phyloP scores from a whole-genome alignment of 2,113 vertebrate genomes.

The Pionites leucogaster region DNA sequence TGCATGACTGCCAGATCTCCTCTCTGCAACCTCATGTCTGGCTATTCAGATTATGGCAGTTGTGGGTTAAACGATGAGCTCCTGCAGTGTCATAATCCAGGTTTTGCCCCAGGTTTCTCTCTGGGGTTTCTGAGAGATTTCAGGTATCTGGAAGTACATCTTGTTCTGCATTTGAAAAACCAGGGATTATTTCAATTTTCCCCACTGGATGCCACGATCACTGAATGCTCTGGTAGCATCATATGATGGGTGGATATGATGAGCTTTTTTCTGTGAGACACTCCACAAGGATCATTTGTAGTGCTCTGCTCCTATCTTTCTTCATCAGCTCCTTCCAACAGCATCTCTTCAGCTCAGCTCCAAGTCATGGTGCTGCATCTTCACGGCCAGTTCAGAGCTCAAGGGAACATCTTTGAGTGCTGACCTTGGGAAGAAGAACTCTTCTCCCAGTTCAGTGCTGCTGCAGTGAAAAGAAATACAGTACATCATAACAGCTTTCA shows the following conservation, averaged over 20 bases:
- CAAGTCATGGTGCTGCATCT: rapidly evolving
- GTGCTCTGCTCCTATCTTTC: not conserved
- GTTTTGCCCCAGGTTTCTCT: not conserved
- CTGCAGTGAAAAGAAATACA: not conserved
- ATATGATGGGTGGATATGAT: rapidly evolving
- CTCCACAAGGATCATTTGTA: rapidly evolving
- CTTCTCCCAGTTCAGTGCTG: not conserved
- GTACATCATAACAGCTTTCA: not conserved
- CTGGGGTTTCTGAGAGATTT: not conserved
- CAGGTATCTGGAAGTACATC: not conserved
- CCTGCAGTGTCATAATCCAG: not conserved
- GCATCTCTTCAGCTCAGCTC: not conserved
- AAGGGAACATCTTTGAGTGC: not conserved
- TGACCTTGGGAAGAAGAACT: not conserved
- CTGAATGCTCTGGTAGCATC: not conserved
- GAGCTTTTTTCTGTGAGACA: rapidly evolving
- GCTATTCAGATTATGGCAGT: not conserved
- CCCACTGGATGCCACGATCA: not conserved
- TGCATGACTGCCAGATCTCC: not conserved
- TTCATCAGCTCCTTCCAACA: rapidly evolving
- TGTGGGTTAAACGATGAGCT: not conserved
- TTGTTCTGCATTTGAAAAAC: not conserved
- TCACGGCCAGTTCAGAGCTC: rapidly evolving
- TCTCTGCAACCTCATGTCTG: rapidly evolving
- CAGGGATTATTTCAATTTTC: not conserved